These are phyloP conservation scores for Sebastes kiyomatsui DNA, from an alignment of 2,797 vertebrate genomes.

Conservation along the genomic window DNA sequence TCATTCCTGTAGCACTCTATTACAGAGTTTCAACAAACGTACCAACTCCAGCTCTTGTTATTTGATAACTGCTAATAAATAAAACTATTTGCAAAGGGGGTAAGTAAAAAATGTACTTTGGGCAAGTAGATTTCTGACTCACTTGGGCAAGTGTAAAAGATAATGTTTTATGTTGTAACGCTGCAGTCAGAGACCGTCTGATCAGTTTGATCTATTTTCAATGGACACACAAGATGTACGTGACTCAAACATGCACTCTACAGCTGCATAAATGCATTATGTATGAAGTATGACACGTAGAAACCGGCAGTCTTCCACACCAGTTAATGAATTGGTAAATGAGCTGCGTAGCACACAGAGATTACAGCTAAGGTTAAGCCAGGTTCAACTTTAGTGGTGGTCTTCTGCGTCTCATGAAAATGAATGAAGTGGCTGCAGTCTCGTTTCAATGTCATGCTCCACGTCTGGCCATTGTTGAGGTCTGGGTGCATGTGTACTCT, in stretches of 20 bases:
- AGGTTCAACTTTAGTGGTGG: neutral
- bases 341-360: neutral
- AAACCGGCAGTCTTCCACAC: neutral
- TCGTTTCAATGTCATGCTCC: neutral
- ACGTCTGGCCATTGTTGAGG: neutral
- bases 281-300: neutral
- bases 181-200: neutral
- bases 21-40: too few species aligned
- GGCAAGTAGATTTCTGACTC: too few species aligned
- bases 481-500: constrained; percentile 33
- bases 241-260: neutral
- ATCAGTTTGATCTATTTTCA: neutral
- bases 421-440: neutral
- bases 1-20: too few species aligned
- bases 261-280: neutral
- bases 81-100: neutral
- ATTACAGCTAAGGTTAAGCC: neutral
- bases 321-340: neutral
- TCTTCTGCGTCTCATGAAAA: neutral
- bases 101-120: neutral
- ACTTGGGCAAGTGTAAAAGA: too few species aligned
- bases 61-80: neutral
- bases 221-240: neutral
- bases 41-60: neutral
- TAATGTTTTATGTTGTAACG: too few species aligned